These are phyloP conservation scores for Callosobruchus maculatus DNA, from an alignment of 2,888 invertebrate genomes.

Conservation along the genomic window DNA sequence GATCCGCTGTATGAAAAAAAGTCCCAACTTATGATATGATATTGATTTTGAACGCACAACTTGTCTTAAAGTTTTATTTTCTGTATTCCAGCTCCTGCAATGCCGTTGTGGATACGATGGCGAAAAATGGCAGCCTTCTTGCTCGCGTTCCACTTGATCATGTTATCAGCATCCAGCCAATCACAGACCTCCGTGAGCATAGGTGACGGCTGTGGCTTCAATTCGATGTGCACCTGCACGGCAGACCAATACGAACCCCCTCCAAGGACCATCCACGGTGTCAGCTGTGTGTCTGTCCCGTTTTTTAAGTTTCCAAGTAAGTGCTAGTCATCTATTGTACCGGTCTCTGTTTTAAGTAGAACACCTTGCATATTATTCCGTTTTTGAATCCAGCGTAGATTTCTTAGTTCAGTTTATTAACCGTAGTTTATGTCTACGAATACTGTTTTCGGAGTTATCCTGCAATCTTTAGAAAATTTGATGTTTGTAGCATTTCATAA, in stretches of 20 bases:
- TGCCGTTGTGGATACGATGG: not conserved
- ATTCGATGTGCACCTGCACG: conserved; percentile 69
- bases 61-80: not conserved
- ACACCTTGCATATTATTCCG: too few relatives aligned
- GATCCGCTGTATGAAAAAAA: too few relatives aligned
- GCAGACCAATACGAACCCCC: conserved; percentile 52
- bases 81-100: not conserved
- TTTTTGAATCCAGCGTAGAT: too few relatives aligned
- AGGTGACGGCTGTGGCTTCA: conserved; percentile 55
- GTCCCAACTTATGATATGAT: too few relatives aligned
- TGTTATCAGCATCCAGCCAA: not conserved
- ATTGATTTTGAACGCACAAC: too few relatives aligned
- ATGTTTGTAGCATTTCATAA: too few relatives aligned
- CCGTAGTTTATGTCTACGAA: too few relatives aligned
- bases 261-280: conserved; percentile 45
- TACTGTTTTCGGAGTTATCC: too few relatives aligned
- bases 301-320: conserved; percentile 70
- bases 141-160: not conserved
- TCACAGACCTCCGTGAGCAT: not conserved
- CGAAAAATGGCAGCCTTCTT: not conserved
- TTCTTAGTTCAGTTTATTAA: too few relatives aligned
- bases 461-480: too few relatives aligned
- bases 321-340: too few relatives aligned
- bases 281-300: conserved; percentile 70
- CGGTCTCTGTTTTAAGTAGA: too few relatives aligned